Percentiles rank a stretch among this genome's conserved stretches.
phyloP scores from a whole-genome alignment of 1,140 invertebrate species.

The Nasonia giraulti region DNA sequence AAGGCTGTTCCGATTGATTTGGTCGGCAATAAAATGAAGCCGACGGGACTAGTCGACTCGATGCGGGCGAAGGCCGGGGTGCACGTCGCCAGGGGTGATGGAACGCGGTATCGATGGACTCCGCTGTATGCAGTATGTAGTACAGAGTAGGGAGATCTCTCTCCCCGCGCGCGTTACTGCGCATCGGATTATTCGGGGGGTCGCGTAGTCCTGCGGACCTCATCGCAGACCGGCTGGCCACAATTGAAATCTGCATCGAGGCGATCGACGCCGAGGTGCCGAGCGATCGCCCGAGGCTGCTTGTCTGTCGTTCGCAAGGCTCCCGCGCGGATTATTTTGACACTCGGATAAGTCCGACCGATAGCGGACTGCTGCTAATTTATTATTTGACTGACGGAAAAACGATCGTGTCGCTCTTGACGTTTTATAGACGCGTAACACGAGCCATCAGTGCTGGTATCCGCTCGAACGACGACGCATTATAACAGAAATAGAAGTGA shows the following conservation, averaged over 20 bases:
- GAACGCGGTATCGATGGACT: neutral
- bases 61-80: neutral
- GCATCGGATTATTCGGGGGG: slow-evolving; percentile 59
- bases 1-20: slow-evolving; percentile 55
- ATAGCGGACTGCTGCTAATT: neutral
- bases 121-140: no score
- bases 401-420: neutral
- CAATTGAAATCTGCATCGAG: slow-evolving; percentile 65
- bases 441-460: no score
- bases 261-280: slow-evolving; percentile 54
- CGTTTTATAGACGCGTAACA: no score
- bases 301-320: neutral
- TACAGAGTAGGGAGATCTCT: neutral
- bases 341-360: neutral
- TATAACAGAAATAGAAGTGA: neutral
- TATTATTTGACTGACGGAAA: neutral
- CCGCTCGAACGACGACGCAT: no score
- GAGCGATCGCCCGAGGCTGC: neutral
- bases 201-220: slow-evolving; percentile 47
- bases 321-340: neutral
- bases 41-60: slow-evolving; percentile 33
- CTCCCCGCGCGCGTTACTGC: slow-evolving; percentile 51
- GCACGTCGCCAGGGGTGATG: slow-evolving; percentile 35
- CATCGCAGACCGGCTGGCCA: slow-evolving; percentile 60
- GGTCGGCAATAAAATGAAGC: slow-evolving; percentile 62